phyloP scores from a whole-genome alignment of 53 echinoderm and acorn worm genomes.

The Glandiceps talaboti region DNA sequence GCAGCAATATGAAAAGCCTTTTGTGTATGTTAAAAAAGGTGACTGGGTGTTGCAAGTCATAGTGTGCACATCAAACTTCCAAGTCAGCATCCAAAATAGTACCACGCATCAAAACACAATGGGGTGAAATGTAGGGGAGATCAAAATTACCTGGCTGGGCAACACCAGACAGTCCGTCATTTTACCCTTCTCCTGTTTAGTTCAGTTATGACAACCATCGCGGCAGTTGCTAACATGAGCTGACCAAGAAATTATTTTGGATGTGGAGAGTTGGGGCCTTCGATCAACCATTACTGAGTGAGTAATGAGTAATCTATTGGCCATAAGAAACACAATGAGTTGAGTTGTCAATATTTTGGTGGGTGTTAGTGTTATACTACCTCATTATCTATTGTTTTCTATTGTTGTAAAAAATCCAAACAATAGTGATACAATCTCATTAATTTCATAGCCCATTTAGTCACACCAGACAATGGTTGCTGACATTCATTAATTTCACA shows the following conservation, averaged over 20 bases:
- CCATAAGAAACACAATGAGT: too few species aligned
- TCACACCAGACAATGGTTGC: too few species aligned
- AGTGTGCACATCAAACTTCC: neutral
- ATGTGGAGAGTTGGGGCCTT: too few species aligned
- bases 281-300: too few species aligned
- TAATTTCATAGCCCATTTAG: too few species aligned
- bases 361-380: too few species aligned
- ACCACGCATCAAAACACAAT: neutral
- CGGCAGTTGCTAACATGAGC: neutral
- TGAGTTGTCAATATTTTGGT: too few species aligned
- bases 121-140: neutral
- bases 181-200: neutral
- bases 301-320: too few species aligned
- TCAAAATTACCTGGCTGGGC: neutral
- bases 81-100: neutral
- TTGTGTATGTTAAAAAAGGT: neutral
- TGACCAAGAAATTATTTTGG: neutral
- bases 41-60: neutral
- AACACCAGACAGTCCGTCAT: neutral
- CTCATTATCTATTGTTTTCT: too few species aligned
- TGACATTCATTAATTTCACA: too few species aligned
- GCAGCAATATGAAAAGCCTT: neutral
- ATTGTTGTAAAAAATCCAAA: too few species aligned
- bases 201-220: neutral
- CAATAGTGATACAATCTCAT: too few species aligned